Base-by-base conservation (phyloP, 2,113 vertebrate species). In the Sporophila hypoxantha region DNA sequence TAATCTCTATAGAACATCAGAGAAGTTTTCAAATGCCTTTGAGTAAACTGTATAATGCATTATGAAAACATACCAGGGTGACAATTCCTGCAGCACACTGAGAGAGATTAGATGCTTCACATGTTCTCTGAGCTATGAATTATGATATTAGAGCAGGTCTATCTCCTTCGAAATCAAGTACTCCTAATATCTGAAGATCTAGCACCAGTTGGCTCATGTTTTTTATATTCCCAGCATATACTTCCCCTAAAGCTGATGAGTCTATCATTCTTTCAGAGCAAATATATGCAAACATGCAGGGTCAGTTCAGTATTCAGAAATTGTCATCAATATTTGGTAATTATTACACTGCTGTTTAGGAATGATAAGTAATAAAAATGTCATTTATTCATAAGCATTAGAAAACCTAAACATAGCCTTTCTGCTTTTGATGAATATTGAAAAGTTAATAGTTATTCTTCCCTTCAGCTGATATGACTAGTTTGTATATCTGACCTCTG, bases 381-480 rank as follows among this genome's bases (percentile, higher is more conserved):
- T 22, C 22, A 66, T 92, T 91, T 88, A 64, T 66, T 88, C 57
- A 85, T 37, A 84, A 89, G 65, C 14, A 64, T 62, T 59, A 65
- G 53, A 79, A 95, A 84, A 61, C 29, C 41, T 73, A 85, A 94
- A 88, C 23, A 84, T 30, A 69, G 42, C 29, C 52, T 80, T 78
- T 92, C 36, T 34, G 57, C 27, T 89, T 87, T 70, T 74, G 57
- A 89, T 75, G 46, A 89, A 88, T 80, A 67, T 41, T 82, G 84
- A 88, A 69, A 91, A 86, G 67, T n/a, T 88, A 94, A 74, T 83
- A 91, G 69, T 17, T 93, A 91, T 89, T 70, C 62, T 85, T 88
- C 39, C 36, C 44, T 81, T 88, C 82, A 79, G 61, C 21, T 82
- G 60, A 21, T 41, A 73, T 87, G 47, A 87, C 36, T 83, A 75